These are phyloP conservation scores for Philonicus albiceps DNA, from an alignment of 2,888 invertebrate species.

Conservation along the genomic window DNA sequence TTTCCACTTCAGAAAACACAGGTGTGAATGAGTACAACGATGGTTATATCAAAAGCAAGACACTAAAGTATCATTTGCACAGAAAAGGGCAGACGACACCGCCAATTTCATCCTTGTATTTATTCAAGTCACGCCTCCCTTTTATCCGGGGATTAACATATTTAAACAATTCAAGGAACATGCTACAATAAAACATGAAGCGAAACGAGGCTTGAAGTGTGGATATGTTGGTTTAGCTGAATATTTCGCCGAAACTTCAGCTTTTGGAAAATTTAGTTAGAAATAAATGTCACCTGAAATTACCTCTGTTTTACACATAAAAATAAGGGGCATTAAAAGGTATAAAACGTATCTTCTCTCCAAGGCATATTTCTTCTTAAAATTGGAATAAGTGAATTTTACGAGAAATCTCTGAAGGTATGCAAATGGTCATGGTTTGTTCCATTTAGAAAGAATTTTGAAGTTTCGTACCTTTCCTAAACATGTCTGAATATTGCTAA, in stretches of 20 bases:
- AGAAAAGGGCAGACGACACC: not conserved
- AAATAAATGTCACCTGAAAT: not conserved
- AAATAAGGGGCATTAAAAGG: not conserved
- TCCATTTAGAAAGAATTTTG: not conserved
- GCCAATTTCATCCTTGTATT: not conserved
- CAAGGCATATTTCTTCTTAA: not conserved
- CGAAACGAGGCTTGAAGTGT: not conserved
- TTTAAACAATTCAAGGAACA: conserved; percentile 14
- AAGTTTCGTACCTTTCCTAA: not conserved
- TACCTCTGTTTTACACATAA: not conserved
- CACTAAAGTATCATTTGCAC: not conserved
- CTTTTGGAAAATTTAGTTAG: not conserved
- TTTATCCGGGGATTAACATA: conserved; percentile 14
- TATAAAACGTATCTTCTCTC: not conserved
- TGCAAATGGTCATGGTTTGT: not conserved
- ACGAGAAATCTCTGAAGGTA: not conserved
- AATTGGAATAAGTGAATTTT: not conserved
- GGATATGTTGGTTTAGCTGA: not conserved
- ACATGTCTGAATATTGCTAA: not conserved
- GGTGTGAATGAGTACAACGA: not conserved
- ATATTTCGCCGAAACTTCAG: not conserved
- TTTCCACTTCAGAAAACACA: not conserved
- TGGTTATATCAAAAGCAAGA: not conserved
- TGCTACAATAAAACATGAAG: not conserved
- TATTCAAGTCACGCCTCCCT: not conserved